These are phyloP conservation scores for Amazona guildingii DNA, from an alignment of 2,113 vertebrate species.

Conservation along the genomic window DNA sequence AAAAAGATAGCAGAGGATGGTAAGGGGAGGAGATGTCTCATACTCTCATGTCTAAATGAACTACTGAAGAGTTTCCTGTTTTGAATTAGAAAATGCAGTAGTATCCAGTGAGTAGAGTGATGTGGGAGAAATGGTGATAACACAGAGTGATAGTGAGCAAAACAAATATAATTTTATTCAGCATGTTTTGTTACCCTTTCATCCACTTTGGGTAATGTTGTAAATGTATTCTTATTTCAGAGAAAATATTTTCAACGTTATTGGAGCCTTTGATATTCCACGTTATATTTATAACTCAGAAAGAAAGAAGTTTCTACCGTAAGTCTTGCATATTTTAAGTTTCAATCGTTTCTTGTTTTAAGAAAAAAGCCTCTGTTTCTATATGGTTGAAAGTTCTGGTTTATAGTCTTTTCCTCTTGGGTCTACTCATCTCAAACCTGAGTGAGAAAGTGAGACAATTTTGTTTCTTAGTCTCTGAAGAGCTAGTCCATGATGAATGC, in stretches of 20 bases:
- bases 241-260: constrained; percentile 94
- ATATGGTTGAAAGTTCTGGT: not conserved
- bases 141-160: rapidly evolving
- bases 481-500: not conserved
- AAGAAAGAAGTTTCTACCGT: constrained; percentile 96
- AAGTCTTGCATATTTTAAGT: constrained; percentile 69
- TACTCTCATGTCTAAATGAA: not conserved
- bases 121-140: not conserved
- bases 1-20: not conserved
- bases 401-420: not conserved
- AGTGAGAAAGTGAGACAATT: not conserved
- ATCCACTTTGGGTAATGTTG: not conserved
- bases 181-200: not conserved
- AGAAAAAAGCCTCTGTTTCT: not conserved
- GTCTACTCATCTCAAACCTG: not conserved
- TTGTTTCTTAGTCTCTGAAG: not conserved
- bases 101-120: not conserved
- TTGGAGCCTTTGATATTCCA: constrained; percentile 94
- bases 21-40: not conserved
- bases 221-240: constrained; percentile 72
- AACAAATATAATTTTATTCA: not conserved
- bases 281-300: constrained; percentile 90
- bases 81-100: not conserved
- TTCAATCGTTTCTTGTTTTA: not conserved
- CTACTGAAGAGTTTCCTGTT: not conserved